phyloP scores from a whole-genome alignment of 2,113 vertebrate species.

The Microcebus tavaratra region DNA sequence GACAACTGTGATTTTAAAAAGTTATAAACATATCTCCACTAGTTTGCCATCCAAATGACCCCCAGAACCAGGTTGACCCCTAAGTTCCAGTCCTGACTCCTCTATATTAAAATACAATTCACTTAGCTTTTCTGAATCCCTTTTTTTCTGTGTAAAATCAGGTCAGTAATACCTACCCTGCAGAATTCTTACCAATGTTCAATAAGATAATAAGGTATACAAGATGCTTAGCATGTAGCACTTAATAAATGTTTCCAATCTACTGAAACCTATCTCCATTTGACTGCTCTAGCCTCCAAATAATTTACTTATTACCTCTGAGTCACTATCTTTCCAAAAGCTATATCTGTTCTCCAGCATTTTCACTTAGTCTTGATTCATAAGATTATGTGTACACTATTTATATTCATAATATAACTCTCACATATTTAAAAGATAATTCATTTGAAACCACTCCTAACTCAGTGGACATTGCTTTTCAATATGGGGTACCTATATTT shows the following conservation, averaged over 20 bases:
- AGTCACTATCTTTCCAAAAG: neutral
- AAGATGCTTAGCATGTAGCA: neutral
- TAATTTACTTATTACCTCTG: neutral
- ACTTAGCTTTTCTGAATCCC: neutral
- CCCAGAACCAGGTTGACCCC: neutral
- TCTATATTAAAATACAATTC: neutral
- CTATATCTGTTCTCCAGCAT: neutral
- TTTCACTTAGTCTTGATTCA: neutral
- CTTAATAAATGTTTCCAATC: neutral
- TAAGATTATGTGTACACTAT: neutral
- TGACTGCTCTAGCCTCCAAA: neutral
- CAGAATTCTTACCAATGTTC: neutral
- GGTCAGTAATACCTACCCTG: neutral
- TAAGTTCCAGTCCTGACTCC: neutral
- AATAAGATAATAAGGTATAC: neutral
- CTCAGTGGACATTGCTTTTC: neutral
- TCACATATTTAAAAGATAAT: constrained; percentile 1
- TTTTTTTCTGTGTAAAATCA: neutral
- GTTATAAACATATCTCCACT: neutral
- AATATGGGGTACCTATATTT: neutral
- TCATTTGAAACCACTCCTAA: constrained; percentile 46
- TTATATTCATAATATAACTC: neutral
- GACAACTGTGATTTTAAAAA: neutral
- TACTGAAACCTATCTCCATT: neutral
- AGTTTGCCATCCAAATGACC: neutral